Evolutionary conservation across 2,888 invertebrate species (phyloP), one percentile per base, ranked within the genome.

Genomic region (Melikaiella ostensackeni): DNA sequence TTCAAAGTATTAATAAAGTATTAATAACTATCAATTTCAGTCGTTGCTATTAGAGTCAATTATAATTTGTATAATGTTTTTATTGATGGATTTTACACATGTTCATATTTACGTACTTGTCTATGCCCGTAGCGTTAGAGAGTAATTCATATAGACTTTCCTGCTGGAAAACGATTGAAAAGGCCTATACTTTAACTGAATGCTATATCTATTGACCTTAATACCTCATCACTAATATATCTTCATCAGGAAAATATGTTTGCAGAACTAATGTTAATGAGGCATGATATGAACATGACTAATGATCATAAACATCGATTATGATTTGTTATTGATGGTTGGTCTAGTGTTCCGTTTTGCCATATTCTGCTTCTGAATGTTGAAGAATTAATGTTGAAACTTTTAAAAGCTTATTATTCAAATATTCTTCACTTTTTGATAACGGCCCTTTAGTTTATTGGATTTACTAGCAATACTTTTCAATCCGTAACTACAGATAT

Each of bases 211-310:
- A n/a, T n/a, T 57, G 57, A 24, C 57, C 57, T 57, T 57, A 24
- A 57, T 57, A 57, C 57, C 57, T 57, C 55, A 57, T 57, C 57
- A 24, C 6, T 57, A 57, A 57, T 57, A 24, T 21, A 57, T 57
- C n/a, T 24, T 11, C 24, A 57, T n/a, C 13, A 57, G 24, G 24
- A 57, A 57, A 57, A 21, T 57, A 57, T 57, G 21, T 57, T 57
- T 24, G 24, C 50, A 50, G 50, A 50, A 50, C n/a, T 57, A 57
- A 24, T n/a, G n/a, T 24, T 24, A 24, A 57, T 57, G 24, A 24
- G 24, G 24, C 57, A 21, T 24, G 57, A 57, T 24, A 21, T 57
- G 57, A 57, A 57, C 57, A 24, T 24, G 4, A 24, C 13, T 57
- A 57, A 13, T 24, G 57, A 57, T 57, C 24, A 24, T 57, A 13